Evolutionary conservation across 1,140 invertebrate genomes (phyloP), one percentile per base, ranked within the genome.

Genomic region (Trichonephila inaurata): DNA sequence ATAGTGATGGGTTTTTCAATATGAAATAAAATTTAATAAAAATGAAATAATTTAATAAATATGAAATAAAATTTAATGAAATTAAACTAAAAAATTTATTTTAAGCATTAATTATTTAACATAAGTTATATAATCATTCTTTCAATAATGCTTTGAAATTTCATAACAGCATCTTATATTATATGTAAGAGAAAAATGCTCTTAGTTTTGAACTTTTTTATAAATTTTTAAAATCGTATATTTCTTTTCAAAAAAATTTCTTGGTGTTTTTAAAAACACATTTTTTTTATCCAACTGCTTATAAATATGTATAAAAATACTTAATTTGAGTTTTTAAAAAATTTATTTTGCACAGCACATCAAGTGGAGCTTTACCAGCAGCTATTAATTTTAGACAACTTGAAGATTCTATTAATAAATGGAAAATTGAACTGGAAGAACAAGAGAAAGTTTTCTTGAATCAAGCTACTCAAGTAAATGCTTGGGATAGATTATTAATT

Each of bases 351-450:
- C 88, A 5, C 61, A 93, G 92, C 62, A 93, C 94, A 21, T 40
- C 90, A 14, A 92, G 88, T 62, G 66, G 77, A n/a, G 28, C 66
- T 51, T 44, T 82, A 51, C 82, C 86, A 51, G 86, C 77, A 72
- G 60, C 90, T 89, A 97, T 99, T 95, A 98, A 97, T 24, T 99
- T 98, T 95, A 97, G 97, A 40, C 98, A 99, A 95, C 95, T 99
- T 33, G 98, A 99, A 96, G 98, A 99, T 95, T 97, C 97, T 2
- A 98, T 99, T 82, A 99, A 99, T 95, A 99, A 99, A 96, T 99
- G 98, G 98, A 98, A 98, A 0, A 95, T 98, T 21, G 98, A 99
- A 95, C 96, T 99, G 19, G 98, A 99, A 95, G 98, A 99, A 94
- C 98, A 99, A 95, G 99, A 99, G 95, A 98, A 98, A 95, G 97